phyloP scores from a whole-genome alignment of 53 echinoderm and acorn worm genomes.

The Temnopleurus reevesii region DNA sequence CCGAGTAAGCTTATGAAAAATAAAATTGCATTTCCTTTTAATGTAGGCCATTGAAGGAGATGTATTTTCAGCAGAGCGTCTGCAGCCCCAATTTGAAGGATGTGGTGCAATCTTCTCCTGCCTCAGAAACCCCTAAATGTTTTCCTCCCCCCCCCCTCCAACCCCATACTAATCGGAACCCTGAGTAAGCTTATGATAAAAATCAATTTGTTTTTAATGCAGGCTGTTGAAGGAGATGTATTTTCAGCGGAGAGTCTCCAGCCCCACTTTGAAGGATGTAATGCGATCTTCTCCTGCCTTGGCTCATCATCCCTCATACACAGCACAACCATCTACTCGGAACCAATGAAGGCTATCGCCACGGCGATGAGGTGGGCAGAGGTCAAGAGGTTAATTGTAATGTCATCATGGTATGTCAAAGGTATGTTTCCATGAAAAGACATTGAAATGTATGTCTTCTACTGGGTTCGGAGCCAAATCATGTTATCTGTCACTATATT shows the following conservation, averaged over 20 bases:
- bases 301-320: conserved; percentile 52
- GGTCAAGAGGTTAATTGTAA: conserved; percentile 63
- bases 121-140: no score
- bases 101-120: conserved; percentile 75
- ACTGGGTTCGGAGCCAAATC: no score
- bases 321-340: conserved; percentile 70
- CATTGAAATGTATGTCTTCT: no score
- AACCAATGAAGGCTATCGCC: conserved; percentile 66
- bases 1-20: no score
- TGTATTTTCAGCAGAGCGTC: conserved; percentile 58
- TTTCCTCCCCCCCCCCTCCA: background rate
- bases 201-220: no score
- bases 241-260: conserved; percentile 63
- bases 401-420: conserved; percentile 83
- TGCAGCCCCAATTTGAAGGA: conserved; percentile 53
- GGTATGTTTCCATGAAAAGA: conserved; percentile 45
- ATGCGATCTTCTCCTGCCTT: conserved; percentile 81
- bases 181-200: no score
- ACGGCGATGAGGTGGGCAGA: conserved; percentile 68
- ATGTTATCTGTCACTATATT: no score
- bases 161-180: background rate
- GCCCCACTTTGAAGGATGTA: conserved; percentile 62
- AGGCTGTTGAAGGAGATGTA: conserved; percentile 74
- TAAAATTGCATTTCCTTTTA: no score
- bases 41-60: conserved; percentile 70